Base-by-base conservation (phyloP, 53 echinoderm and acorn worm species). In the Arbacia lixula region DNA sequence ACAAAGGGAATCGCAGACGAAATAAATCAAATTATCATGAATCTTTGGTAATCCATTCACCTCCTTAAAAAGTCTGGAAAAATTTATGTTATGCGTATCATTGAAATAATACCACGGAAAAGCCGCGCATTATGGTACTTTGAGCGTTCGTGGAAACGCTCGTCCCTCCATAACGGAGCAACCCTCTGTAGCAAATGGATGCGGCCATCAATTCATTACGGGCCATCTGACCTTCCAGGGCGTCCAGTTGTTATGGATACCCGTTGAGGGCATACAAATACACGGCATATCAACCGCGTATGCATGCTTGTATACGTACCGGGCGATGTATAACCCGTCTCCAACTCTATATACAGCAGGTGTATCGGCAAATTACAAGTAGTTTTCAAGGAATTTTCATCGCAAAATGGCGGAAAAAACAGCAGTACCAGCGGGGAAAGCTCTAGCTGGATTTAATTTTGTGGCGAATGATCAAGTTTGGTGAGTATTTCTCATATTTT, bases 391-490 rank as follows among this genome's bases (percentile, higher is more conserved):
- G 35, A 4, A 30, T 52, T 82, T 29, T 12, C 28, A n/a, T 22
- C 10, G 3, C 3, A 87, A 87, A 69, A 87, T 87, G 88, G 83
- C 88, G 16, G 88, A 86, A 20, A 91, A 86, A 76, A 36, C 87
- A 36, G 25, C 83, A 22, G 75, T 74, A 65, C 53, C 76, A 33
- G 8, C 63, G 36, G 94, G 88, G 12, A 92, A 97, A 61, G 90
- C 96, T 11, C 60, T 91, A 11, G 91, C 92, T 57, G 90, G 92
- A 19, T 73, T 89, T 38, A 97, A 97, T 65, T 97, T 92, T 80
- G 98, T 97, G 25, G 98, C 93, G 25, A 90, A 90, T 43, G 98
- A 94, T 56, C 93, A 97, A 90, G 90, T 97, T 87, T 97, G 98
- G 98, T 97, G 83, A 91, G 96, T 93, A 69, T 60, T 60, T n/a